These are phyloP conservation scores for Argentina silus DNA, from an alignment of 2,797 vertebrate species.

Conservation along the genomic window DNA sequence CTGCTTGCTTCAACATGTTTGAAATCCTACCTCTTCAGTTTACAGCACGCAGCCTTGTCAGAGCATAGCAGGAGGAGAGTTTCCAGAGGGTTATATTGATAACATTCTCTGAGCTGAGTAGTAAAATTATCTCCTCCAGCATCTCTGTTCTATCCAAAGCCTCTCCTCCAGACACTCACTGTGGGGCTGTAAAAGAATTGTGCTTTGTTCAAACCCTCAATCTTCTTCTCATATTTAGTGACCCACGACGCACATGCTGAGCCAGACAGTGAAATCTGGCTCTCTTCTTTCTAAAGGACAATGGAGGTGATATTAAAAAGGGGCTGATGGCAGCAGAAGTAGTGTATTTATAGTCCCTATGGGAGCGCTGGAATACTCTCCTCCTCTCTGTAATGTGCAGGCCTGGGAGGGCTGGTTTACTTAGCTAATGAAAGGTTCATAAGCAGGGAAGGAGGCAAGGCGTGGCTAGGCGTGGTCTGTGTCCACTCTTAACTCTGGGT, in stretches of 20 bases:
- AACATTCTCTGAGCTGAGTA: not conserved
- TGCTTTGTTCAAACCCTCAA: constrained; percentile 43
- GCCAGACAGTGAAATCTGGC: constrained; percentile 58
- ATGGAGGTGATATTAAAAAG: constrained; percentile 65
- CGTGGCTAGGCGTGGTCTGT: not conserved
- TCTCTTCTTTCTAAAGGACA: constrained; percentile 59
- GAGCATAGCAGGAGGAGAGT: not conserved
- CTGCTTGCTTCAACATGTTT: too few relatives aligned
- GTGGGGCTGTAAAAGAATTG: not conserved
- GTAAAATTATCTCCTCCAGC: too few relatives aligned
- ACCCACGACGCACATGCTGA: constrained; percentile 55
- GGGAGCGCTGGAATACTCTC: constrained; percentile 48
- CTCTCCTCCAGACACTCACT: constrained; percentile 19
- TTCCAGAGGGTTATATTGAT: not conserved
- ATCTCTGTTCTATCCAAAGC: not conserved
- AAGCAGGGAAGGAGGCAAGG: not conserved
- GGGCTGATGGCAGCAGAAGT: constrained; percentile 72
- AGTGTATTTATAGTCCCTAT: constrained; percentile 61
- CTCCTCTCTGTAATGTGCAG: constrained; percentile 34
- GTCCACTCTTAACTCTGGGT: too few relatives aligned
- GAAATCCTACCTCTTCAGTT: too few relatives aligned
- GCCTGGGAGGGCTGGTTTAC: constrained; percentile 46
- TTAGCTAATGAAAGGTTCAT: constrained; percentile 36
- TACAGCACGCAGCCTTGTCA: too few relatives aligned
- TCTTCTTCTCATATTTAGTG: constrained; percentile 45